A percentile compares a stretch with the other conserved stretches of the same genome.
Conservation (phyloP, 30 jellyfish, hydroid and myxozoan genomes). For the Turritopsis rubra region DNA sequence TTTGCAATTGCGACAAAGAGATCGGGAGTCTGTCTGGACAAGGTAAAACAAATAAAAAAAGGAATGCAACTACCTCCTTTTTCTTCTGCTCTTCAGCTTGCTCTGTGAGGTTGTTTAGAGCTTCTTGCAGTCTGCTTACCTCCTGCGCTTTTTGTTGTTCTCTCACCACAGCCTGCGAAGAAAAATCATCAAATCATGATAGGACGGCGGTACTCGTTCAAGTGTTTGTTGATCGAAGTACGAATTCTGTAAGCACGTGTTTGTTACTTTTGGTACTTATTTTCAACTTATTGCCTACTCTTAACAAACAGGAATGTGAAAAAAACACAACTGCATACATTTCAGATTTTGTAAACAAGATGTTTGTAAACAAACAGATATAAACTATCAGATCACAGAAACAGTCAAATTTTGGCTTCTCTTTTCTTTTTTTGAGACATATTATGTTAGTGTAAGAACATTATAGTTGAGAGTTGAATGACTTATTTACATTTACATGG, state of each 20-base stretch:
- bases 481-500: too few relatives aligned
- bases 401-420: too few relatives aligned
- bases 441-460: too few relatives aligned
- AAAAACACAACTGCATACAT: neutral
- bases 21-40: too few relatives aligned
- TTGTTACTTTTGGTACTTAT: neutral
- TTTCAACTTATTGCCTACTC: neutral
- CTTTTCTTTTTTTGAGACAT: too few relatives aligned
- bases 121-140: constrained; percentile 54
- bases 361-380: neutral
- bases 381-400: too few relatives aligned
- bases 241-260: too few relatives aligned
- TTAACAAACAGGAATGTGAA: neutral
- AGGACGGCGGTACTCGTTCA: neutral
- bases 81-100: constrained; percentile 73
- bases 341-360: neutral
- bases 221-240: neutral
- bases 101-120: constrained; percentile 42
- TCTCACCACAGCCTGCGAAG: constrained; percentile 51
- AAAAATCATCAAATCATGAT: neutral
- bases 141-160: constrained; percentile 84
- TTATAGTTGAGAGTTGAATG: too few relatives aligned
- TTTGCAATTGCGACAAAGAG: too few relatives aligned
- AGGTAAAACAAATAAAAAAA: neutral
- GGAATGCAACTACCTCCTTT: constrained; percentile 61